Evolutionary conservation across 2,797 vertebrate genomes (phyloP).

Genomic region (Dallia pectoralis): DNA sequence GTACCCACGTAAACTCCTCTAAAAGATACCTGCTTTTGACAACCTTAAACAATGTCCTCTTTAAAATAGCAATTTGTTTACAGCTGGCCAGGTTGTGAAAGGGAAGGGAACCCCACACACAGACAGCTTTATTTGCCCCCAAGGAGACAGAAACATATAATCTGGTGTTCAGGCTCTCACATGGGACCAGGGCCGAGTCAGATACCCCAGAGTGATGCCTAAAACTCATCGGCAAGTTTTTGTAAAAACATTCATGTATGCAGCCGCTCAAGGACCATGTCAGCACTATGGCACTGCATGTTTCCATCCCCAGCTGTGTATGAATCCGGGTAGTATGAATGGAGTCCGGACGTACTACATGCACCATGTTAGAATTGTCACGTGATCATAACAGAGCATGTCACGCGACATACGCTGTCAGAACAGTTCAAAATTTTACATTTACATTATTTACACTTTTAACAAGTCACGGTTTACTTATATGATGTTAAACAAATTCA

Average conservation of each 20-base stretch:
- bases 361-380: too few relatives aligned
- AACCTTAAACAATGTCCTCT: background rate
- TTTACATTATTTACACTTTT: too few relatives aligned
- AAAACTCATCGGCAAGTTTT: background rate
- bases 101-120: background rate
- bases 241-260: background rate
- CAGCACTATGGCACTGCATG: background rate
- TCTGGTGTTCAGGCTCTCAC: too few relatives aligned
- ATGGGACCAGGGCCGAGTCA: background rate
- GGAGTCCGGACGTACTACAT: too few relatives aligned
- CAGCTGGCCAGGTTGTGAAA: background rate
- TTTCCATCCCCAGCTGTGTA: background rate
- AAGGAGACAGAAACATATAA: background rate
- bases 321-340: too few relatives aligned
- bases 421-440: too few relatives aligned
- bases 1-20: background rate
- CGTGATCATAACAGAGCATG: too few relatives aligned
- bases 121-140: background rate
- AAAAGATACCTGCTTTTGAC: background rate
- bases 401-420: too few relatives aligned
- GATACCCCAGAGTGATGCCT: background rate
- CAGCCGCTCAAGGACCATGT: background rate
- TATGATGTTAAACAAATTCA: too few relatives aligned
- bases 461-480: too few relatives aligned
- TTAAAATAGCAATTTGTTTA: background rate